phyloP scores from a whole-genome alignment of 1,140 invertebrate species.

The Rhysida immarginata region DNA sequence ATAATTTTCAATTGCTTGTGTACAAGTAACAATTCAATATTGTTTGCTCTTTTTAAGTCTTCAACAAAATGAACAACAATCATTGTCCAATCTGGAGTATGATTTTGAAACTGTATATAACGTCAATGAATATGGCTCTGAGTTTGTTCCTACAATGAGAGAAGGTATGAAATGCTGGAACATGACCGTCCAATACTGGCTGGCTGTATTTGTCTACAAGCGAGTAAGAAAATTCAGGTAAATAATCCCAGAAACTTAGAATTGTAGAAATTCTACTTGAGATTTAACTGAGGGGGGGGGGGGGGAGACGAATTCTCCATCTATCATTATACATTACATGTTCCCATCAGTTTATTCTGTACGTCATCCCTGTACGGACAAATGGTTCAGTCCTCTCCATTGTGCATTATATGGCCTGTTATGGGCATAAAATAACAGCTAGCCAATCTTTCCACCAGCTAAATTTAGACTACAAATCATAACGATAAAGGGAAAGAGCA shows the following conservation, averaged over 20 bases:
- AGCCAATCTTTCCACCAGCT: not conserved
- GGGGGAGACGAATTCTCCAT: not conserved
- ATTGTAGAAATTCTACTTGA: not conserved
- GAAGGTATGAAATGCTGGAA: slow-evolving; percentile 87
- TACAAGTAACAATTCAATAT: not conserved
- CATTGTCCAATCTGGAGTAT: slow-evolving; percentile 36
- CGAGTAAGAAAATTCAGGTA: slow-evolving; percentile 51
- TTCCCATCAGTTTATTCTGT: not conserved
- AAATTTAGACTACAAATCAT: no score
- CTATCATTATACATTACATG: not conserved
- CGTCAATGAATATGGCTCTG: slow-evolving; percentile 59
- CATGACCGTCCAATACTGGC: slow-evolving; percentile 87
- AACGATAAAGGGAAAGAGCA: no score
- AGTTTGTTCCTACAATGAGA: slow-evolving; percentile 55
- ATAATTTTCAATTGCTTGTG: not conserved
- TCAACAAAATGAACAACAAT: slow-evolving; percentile 31
- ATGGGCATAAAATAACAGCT: not conserved
- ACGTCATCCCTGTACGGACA: no score
- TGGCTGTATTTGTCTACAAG: slow-evolving; percentile 74
- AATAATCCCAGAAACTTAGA: not conserved
- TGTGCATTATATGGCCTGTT: not conserved
- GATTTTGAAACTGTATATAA: slow-evolving; percentile 72
- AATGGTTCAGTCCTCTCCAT: no score
- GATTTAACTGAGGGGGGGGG: not conserved
- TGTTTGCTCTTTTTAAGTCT: not conserved